These are phyloP conservation scores for Chaetogeoica ovagalla DNA, from an alignment of 2,888 invertebrate species.

Conservation along the genomic window DNA sequence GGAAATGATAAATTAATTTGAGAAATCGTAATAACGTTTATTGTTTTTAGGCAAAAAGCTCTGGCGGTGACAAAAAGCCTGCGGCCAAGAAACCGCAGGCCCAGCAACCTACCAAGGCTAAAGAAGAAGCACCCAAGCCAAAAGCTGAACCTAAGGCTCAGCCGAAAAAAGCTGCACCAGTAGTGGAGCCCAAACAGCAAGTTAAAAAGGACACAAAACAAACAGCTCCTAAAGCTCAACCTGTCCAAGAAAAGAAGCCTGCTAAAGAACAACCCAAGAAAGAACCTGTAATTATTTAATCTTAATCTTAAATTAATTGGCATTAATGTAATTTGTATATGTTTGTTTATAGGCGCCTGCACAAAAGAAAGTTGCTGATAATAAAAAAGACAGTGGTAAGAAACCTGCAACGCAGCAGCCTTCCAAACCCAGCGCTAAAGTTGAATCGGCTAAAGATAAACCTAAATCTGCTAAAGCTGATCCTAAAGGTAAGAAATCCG, in stretches of 20 bases:
- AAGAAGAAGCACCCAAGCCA: conserved; percentile 43
- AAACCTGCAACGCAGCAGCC: conserved; percentile 45
- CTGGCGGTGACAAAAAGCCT: conserved; percentile 52
- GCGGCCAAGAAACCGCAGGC: conserved; percentile 54
- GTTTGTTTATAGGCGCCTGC: conserved; percentile 23
- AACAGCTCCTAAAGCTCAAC: conserved; percentile 41
- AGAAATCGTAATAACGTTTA: neutral
- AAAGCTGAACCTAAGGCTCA: conserved; percentile 44
- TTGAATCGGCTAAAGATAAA: conserved; percentile 39
- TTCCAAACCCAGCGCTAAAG: conserved; percentile 28
- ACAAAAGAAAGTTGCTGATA: conserved; percentile 37
- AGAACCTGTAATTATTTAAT: conserved; percentile 34
- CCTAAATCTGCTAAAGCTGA: conserved; percentile 34
- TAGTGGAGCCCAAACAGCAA: conserved; percentile 42
- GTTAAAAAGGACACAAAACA: conserved; percentile 40
- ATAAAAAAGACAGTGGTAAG: conserved; percentile 38
- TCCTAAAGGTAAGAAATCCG: conserved; percentile 46
- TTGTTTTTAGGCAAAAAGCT: conserved; percentile 24
- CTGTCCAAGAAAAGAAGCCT: conserved; percentile 25
- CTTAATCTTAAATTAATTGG: neutral
- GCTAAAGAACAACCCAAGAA: conserved; percentile 50
- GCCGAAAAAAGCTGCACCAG: conserved; percentile 35
- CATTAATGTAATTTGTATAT: neutral
- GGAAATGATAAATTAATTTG: neutral
- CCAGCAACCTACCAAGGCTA: conserved; percentile 50